A percentile compares a stretch with the other conserved stretches of the same genome.
Conservation (phyloP, 2,888 invertebrate genomes). For the Zygaena filipendulae region DNA sequence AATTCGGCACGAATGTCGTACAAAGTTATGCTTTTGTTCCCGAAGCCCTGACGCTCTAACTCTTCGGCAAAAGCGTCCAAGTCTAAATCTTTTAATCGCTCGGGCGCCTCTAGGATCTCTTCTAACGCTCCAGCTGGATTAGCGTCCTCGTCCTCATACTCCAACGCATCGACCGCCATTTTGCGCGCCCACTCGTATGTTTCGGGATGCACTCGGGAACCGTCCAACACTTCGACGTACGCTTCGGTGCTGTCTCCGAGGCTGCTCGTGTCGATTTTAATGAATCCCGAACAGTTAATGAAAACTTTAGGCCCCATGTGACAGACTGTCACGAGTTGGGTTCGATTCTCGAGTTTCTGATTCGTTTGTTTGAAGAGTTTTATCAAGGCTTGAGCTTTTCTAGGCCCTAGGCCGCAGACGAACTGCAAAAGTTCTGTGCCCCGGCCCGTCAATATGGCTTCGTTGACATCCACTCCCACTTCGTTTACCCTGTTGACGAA, state of each 20-base stretch:
- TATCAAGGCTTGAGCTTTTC: slow-evolving; percentile 90
- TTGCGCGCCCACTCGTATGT: slow-evolving; percentile 99
- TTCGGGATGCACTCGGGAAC: slow-evolving; percentile 98
- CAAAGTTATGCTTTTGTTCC: slow-evolving; percentile 92
- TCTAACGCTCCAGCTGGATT: slow-evolving; percentile 97
- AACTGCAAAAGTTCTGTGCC: slow-evolving; percentile 94
- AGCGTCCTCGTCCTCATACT: slow-evolving; percentile 96
- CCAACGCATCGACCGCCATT: slow-evolving; percentile 99
- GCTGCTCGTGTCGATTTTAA: slow-evolving; percentile 97
- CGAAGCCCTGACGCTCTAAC: slow-evolving; percentile 89
- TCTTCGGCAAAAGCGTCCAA: slow-evolving; percentile 99
- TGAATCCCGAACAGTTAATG: slow-evolving; percentile 98
- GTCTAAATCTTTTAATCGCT: slow-evolving; percentile 94
- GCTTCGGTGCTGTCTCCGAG: slow-evolving; percentile 94
- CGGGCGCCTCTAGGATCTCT: slow-evolving; percentile 96
- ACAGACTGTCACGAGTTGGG: slow-evolving; percentile 93
- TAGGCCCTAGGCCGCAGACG: slow-evolving; percentile 95
- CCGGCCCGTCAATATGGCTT: slow-evolving; percentile 89
- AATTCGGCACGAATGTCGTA: slow-evolving; percentile 98
- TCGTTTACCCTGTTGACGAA: slow-evolving; percentile 96
- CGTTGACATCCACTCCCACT: slow-evolving; percentile 97
- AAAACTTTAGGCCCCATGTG: slow-evolving; percentile 99
- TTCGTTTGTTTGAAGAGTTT: slow-evolving; percentile 92
- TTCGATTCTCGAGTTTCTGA: slow-evolving; percentile 92
- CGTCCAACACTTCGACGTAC: slow-evolving; percentile 95